These are phyloP conservation scores for Chrysolina haemoptera DNA, from an alignment of 2,888 invertebrate genomes.

Conservation along the genomic window DNA sequence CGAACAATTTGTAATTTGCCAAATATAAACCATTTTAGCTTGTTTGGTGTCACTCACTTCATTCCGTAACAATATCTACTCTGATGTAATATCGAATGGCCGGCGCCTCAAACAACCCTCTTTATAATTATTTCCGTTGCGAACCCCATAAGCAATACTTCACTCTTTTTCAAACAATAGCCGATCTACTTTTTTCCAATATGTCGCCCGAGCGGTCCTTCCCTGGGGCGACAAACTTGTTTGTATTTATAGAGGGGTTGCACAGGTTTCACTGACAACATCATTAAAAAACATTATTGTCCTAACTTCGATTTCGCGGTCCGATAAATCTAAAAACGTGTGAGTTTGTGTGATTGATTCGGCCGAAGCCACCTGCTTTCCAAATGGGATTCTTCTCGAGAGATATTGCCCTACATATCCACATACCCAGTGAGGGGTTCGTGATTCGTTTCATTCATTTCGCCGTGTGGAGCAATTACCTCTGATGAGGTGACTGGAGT, in stretches of 20 bases:
- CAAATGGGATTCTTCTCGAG: constrained; percentile 2
- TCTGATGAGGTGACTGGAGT: background rate
- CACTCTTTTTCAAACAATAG: constrained; percentile 28
- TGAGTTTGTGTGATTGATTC: constrained; percentile 33
- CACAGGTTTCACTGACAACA: constrained; percentile 40
- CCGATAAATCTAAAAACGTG: constrained; percentile 36
- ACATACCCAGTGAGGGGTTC: background rate
- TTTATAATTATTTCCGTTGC: constrained; percentile 13
- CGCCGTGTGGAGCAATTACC: background rate
- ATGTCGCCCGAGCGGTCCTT: constrained; percentile 20
- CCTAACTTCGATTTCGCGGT: constrained; percentile 50
- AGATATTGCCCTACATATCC: constrained; percentile 17
- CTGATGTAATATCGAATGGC: background rate
- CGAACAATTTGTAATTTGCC: too few relatives aligned
- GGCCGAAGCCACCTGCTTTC: constrained; percentile 12
- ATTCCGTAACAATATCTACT: background rate
- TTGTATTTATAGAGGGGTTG: constrained; percentile 27
- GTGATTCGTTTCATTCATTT: constrained; percentile 6
- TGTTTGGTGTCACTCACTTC: background rate
- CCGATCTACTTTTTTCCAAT: constrained; percentile 25
- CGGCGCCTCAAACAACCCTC: constrained; percentile 2
- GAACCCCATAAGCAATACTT: constrained; percentile 1
- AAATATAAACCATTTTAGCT: too few relatives aligned
- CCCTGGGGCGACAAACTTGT: constrained; percentile 37
- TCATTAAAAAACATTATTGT: constrained; percentile 51